Evolutionary conservation across 2,113 vertebrate species (phyloP), one percentile per base, ranked within the genome.

Genomic region (Mugil cephalus): DNA sequence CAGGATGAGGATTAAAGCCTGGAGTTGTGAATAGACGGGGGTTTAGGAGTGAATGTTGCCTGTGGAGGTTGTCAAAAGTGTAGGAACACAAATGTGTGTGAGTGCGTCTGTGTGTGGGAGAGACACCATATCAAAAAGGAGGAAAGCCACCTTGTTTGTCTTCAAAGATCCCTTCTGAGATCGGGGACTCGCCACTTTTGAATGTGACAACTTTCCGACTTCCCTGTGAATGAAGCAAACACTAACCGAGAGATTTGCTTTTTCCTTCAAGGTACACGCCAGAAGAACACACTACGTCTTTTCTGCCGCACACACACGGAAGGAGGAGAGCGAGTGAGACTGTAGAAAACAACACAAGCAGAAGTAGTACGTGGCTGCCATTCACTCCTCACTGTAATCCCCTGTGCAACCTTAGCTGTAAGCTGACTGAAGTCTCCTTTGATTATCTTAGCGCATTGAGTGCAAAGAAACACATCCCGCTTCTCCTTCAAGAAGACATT

Each of bases 371-470:
- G 60, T 40, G 59, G 52, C 78, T 81, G 76, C 66, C 83, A 71
- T 80, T 85, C 83, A 74, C 47, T 70, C 42, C 12, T 51, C 14
- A 82, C 75, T 77, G 73, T 81, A 87, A 89, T 85, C 76, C 79
- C 56, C 47, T 13, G 52, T 35, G 12, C 77, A 78, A 36, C 56
- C 72, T 36, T 76, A 74, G 53, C 81, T 63, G 79, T 63, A 77
- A 80, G 66, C 61, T 70, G 80, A 88, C 74, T 83, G 60, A 84
- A 64, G 60, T 82, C 63, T 61, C 67, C 78, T 91, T 67, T 84
- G 69, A 88, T 84, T 62, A 75, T 75, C 66, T 84, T 71, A 46
- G 60, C 24, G 43, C 11, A 42, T 80, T 69, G 56, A 80, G 74
- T 35, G 21, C 56, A 43, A 71, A 79, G 13, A n/a, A 47, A 69